A percentile compares a stretch with the other conserved stretches of the same genome.
These are phyloP conservation scores for Azorinus chamasolen DNA, from an alignment of 2,888 invertebrate genomes.

Conservation along the genomic window DNA sequence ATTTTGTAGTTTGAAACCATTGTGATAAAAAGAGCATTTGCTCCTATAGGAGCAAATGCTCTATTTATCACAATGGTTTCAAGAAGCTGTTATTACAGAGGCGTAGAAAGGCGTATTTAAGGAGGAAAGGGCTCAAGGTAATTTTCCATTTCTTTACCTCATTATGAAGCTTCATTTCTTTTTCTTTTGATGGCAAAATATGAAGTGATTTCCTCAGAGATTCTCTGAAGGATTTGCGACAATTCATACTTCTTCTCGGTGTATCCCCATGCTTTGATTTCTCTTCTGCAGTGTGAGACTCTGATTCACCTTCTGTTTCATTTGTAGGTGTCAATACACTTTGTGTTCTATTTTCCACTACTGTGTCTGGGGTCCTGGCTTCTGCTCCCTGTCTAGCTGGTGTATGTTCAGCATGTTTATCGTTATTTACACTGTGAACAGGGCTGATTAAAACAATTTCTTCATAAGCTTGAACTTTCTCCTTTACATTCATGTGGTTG, in stretches of 20 bases:
- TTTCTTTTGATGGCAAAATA: constrained; percentile 40
- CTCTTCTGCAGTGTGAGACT: constrained; percentile 16
- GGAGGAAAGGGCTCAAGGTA: too few relatives aligned
- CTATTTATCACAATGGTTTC: too few relatives aligned
- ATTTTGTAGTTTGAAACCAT: too few relatives aligned
- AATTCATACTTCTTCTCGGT: constrained; percentile 21
- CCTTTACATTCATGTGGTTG: constrained; percentile 61
- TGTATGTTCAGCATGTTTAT: neutral
- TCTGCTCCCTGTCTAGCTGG: neutral
- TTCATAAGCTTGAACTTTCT: constrained; percentile 69
- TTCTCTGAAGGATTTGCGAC: constrained; percentile 30
- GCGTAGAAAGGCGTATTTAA: too few relatives aligned
- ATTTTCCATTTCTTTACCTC: too few relatives aligned
- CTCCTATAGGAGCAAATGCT: too few relatives aligned
- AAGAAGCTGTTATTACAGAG: too few relatives aligned
- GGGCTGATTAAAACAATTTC: constrained; percentile 63
- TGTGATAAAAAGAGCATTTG: too few relatives aligned
- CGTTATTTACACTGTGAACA: neutral
- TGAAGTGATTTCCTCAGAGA: constrained; percentile 59
- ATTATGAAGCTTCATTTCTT: constrained; percentile 18
- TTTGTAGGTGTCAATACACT: neutral
- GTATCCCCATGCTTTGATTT: constrained; percentile 23
- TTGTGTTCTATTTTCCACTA: constrained; percentile 14
- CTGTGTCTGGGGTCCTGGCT: constrained; percentile 36
- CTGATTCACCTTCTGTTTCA: neutral